phyloP scores from a whole-genome alignment of 1,140 invertebrate genomes.

The Colletes gigas region DNA sequence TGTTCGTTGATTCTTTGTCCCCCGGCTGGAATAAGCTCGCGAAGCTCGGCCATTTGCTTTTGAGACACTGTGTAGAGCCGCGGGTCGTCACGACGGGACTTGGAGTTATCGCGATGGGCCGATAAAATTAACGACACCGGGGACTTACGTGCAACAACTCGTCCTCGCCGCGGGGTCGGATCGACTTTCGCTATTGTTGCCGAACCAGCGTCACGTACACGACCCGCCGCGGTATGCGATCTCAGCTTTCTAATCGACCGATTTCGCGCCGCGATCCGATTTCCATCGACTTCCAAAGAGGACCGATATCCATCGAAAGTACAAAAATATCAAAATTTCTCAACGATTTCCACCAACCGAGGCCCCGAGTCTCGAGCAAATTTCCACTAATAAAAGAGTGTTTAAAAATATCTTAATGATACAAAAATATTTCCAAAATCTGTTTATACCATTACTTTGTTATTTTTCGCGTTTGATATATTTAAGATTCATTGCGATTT shows the following conservation, averaged over 20 bases:
- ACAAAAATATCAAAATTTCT: neutral
- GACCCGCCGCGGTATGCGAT: conserved; percentile 23
- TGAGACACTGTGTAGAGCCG: neutral
- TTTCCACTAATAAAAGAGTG: too few species aligned
- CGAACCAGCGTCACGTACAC: conserved; percentile 39
- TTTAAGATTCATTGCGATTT: too few species aligned
- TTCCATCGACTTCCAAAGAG: neutral
- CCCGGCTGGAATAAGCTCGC: too few species aligned
- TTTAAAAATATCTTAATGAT: too few species aligned
- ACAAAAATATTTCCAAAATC: too few species aligned
- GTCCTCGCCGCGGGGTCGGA: conserved; percentile 19
- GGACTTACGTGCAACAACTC: conserved; percentile 15
- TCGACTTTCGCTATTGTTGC: conserved; percentile 48
- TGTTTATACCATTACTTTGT: too few species aligned
- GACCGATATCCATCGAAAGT: neutral
- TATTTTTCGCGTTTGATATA: too few species aligned
- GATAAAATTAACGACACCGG: conserved; percentile 37
- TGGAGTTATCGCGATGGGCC: conserved; percentile 18
- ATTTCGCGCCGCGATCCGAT: conserved; percentile 11
- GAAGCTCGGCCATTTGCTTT: too few species aligned
- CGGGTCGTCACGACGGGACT: neutral
- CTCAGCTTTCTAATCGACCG: conserved; percentile 37
- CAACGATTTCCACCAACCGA: too few species aligned
- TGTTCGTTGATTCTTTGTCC: too few species aligned
- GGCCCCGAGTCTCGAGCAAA: too few species aligned